Conservation (phyloP, 2,113 vertebrate species). For the Notarius lentiginosus region DNA sequence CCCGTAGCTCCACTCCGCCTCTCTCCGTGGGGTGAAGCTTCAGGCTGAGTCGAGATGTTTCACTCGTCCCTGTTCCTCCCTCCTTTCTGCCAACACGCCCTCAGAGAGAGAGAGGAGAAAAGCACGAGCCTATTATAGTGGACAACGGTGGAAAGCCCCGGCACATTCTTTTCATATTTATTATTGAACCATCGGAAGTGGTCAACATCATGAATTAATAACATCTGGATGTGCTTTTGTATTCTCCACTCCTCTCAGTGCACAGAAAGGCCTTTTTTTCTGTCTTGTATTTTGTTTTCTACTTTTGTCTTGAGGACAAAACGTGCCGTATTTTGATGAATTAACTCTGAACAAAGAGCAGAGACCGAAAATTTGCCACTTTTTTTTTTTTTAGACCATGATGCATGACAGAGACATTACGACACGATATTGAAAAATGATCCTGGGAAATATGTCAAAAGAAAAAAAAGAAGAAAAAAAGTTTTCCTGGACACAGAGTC, state of each 20-base stretch:
- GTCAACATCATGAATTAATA: slow-evolving; percentile 64
- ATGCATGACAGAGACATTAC: not conserved
- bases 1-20: slow-evolving; percentile 80
- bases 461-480: not conserved
- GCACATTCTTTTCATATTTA: slow-evolving; percentile 61
- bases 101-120: slow-evolving; percentile 26
- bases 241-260: slow-evolving; percentile 8
- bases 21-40: slow-evolving; percentile 78
- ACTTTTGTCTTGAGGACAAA: not conserved
- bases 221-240: slow-evolving; percentile 50
- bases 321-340: not conserved
- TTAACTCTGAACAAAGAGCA: not conserved
- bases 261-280: slow-evolving; percentile 27
- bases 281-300: not conserved
- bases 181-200: slow-evolving; percentile 67
- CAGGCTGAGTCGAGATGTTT: slow-evolving; percentile 66
- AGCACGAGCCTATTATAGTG: slow-evolving; percentile 52
- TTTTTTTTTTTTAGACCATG: not conserved
- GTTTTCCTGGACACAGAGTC: not conserved
- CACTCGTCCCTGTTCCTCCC: slow-evolving; percentile 41
- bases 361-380: not conserved
- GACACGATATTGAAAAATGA: not conserved
- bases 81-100: slow-evolving; percentile 44
- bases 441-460: not conserved
- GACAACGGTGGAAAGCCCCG: slow-evolving; percentile 51